Evolutionary conservation across 2,888 invertebrate species (phyloP), one percentile per base, ranked within the genome.

Genomic region (Drepana falcataria): DNA sequence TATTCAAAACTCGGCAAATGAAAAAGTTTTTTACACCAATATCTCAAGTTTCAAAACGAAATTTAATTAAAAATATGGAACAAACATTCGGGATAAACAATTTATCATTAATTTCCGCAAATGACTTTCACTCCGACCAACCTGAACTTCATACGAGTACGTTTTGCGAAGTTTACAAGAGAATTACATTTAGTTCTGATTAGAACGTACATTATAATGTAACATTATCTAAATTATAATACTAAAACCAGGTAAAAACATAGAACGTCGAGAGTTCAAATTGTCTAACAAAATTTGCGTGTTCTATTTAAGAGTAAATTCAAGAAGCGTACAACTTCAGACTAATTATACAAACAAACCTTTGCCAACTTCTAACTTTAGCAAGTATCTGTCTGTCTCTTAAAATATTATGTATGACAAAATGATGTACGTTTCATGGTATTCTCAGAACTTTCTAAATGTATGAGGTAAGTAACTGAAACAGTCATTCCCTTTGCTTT

Each of bases 281-380:
- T 61, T 60, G 52, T 59, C 63, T 77, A 73, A 77, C 69, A 71
- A 69, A 76, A 77, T 78, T 78, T 68, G 65, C 65, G 67, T 66
- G 67, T 66, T 70, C 69, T 68, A 64, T 2, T 66, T 59, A 59
- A 65, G 63, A 61, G 66, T 58, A 63, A 68, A 71, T 66, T 66
- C 66, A 68, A 71, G 53, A 48, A 58, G 48, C 56, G 51, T 51
- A 47, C 51, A 48, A 53, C 56, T 51, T 49, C 54, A 71, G 69
- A 72, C 72, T 75, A 86, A 86, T 87, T 88, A 87, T 87, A 85
- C 81, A 85, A 86, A 87, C 73, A 75, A 75, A 67, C 68, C 66
- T 66, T 69, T 68, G 70, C 63, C 64, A 69, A 77, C 71, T 82
- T 73, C 69, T 71, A 81, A 85, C 75, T 85, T 80, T 73, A 76